Evolutionary conservation across 2,888 invertebrate genomes (phyloP).

Genomic region (Oxytorus armatus): DNA sequence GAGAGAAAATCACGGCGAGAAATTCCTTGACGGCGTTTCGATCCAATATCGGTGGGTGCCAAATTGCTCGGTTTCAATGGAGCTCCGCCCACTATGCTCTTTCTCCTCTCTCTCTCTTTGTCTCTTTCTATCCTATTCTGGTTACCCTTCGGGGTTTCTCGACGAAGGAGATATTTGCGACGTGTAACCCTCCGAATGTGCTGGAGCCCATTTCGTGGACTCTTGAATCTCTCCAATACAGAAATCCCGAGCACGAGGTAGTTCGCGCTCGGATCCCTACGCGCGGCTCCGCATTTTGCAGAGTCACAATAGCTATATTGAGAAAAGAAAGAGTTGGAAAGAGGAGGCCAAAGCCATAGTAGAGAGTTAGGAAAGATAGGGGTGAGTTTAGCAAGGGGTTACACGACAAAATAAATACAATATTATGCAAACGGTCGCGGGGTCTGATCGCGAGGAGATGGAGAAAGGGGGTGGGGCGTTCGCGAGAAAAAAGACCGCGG

Average conservation of each 20-base stretch:
- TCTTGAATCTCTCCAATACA: conserved; percentile 56
- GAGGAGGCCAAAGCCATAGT: conserved; percentile 25
- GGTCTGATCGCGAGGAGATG: conserved; percentile 80
- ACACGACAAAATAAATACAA: conserved; percentile 85
- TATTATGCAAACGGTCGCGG: conserved; percentile 84
- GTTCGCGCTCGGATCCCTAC: conserved; percentile 52
- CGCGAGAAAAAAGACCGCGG: conserved; percentile 23
- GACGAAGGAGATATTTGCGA: conserved; percentile 56
- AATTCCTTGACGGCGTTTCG: conserved; percentile 67
- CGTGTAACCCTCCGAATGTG: conserved; percentile 54
- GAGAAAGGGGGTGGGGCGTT: too few relatives aligned
- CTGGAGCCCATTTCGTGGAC: conserved; percentile 62
- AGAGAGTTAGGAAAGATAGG: conserved; percentile 51
- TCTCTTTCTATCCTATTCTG: conserved; percentile 33
- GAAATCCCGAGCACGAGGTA: conserved; percentile 52
- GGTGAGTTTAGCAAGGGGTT: conserved; percentile 69
- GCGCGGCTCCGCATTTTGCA: conserved; percentile 33
- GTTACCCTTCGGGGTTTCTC: conserved; percentile 42
- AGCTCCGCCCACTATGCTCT: conserved; percentile 67
- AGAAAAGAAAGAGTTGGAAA: conserved; percentile 55
- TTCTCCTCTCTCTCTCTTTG: conserved; percentile 17
- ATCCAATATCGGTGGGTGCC: conserved; percentile 79
- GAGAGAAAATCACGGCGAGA: conserved; percentile 53
- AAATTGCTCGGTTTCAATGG: conserved; percentile 80
- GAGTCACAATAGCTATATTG: conserved; percentile 46